A percentile compares a stretch with the other conserved stretches of the same genome.
Evolutionary conservation across 2,888 invertebrate species (phyloP).

Genomic region (Erebia ligea): DNA sequence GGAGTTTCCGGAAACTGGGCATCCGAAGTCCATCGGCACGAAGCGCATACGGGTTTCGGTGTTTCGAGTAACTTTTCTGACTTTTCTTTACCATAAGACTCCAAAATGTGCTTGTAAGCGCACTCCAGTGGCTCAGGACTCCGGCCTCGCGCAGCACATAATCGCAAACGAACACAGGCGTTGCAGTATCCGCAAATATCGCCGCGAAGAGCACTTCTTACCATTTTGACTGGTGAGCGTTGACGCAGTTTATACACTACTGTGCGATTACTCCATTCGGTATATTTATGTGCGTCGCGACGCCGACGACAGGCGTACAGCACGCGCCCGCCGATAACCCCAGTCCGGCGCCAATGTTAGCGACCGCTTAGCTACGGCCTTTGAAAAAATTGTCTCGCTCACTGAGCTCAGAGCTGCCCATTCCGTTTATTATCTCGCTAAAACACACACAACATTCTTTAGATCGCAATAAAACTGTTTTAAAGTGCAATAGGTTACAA

Average conservation of each 20-base stretch:
- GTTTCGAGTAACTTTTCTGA: constrained; percentile 58
- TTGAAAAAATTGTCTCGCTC: constrained; percentile 40
- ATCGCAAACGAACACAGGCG: constrained; percentile 72
- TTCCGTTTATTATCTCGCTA: constrained; percentile 32
- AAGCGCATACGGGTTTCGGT: constrained; percentile 66
- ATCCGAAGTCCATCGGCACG: constrained; percentile 77
- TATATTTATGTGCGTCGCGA: constrained; percentile 66
- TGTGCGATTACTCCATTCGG: constrained; percentile 49
- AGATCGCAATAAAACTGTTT: constrained; percentile 23
- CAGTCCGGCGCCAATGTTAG: constrained; percentile 66
- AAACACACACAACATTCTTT: constrained; percentile 15
- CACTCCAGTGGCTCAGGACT: constrained; percentile 73
- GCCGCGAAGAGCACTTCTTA: constrained; percentile 61
- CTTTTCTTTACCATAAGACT: constrained; percentile 62
- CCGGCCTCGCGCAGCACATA: constrained; percentile 71
- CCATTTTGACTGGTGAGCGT: constrained; percentile 60
- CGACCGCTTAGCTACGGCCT: constrained; percentile 48
- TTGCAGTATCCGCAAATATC: constrained; percentile 77
- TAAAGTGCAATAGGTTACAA: constrained; percentile 37
- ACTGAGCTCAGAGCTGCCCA: constrained; percentile 25
- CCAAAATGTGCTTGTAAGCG: constrained; percentile 78
- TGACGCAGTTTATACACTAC: constrained; percentile 61
- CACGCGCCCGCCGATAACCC: constrained; percentile 79
- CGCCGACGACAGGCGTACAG: constrained; percentile 62
- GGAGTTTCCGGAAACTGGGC: constrained; percentile 79